phyloP scores from a whole-genome alignment of 1,140 invertebrate genomes.

The Papilio aristodemus region DNA sequence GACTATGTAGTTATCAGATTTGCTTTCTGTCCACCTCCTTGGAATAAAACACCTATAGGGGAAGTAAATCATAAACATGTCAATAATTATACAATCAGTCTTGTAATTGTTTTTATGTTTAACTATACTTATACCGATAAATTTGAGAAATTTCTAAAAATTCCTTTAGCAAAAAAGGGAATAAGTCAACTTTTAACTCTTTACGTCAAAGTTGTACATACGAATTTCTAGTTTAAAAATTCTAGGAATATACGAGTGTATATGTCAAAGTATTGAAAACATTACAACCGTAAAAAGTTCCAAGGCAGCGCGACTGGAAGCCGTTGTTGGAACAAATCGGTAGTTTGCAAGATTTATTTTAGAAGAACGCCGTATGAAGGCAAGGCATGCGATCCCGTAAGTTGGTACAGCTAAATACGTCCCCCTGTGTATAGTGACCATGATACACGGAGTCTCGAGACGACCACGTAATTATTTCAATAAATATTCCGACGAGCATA shows the following conservation, averaged over 20 bases:
- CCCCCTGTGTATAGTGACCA: slow-evolving; percentile 10
- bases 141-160: no score
- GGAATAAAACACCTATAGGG: no score
- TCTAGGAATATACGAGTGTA: not conserved
- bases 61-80: no score
- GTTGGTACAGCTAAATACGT: slow-evolving; percentile 33
- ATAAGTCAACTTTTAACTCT: not conserved
- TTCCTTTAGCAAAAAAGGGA: no score
- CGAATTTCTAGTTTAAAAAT: not conserved
- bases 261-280: slow-evolving; percentile 7
- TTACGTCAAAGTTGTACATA: not conserved
- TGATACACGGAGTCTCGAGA: not conserved
- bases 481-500: no score
- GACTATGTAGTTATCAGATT: no score
- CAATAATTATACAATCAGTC: no score
- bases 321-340: slow-evolving; percentile 28
- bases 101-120: no score
- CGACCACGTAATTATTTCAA: no score
- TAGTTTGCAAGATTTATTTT: slow-evolving; percentile 34
- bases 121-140: no score
- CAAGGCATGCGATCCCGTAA: slow-evolving; percentile 30
- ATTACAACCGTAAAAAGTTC: slow-evolving; percentile 27
- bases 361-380: slow-evolving; percentile 27
- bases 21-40: no score
- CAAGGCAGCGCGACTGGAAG: slow-evolving; percentile 20